phyloP scores from a whole-genome alignment of 2,888 invertebrate genomes.

The Cosmia pyralina region DNA sequence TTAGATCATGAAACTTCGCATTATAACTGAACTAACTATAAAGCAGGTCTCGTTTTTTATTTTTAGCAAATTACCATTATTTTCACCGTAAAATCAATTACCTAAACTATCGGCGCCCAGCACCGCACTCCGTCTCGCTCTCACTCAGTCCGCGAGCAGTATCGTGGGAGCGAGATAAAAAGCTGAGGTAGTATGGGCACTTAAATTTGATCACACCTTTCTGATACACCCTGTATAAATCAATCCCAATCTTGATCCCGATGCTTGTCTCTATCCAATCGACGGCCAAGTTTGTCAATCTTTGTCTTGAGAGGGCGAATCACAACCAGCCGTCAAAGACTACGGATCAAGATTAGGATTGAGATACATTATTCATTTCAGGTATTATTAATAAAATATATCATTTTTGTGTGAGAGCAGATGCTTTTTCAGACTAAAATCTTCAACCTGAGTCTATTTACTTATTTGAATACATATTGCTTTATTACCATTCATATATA shows the following conservation, averaged over 20 bases:
- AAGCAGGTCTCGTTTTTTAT: too few species aligned
- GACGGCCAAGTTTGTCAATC: neutral
- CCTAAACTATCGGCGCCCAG: too few species aligned
- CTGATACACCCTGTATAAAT: neutral
- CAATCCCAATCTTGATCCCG: neutral
- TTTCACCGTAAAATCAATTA: too few species aligned
- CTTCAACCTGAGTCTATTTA: constrained; percentile 1
- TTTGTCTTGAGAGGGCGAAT: neutral
- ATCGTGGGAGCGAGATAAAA: too few species aligned
- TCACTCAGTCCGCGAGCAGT: too few species aligned
- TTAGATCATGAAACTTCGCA: too few species aligned
- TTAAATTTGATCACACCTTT: too few species aligned
- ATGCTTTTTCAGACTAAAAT: too few species aligned
- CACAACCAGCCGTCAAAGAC: neutral
- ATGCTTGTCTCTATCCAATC: neutral
- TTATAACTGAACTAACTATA: too few species aligned
- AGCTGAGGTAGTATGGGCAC: too few species aligned
- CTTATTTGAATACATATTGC: constrained; percentile 11
- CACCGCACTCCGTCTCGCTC: too few species aligned
- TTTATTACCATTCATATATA: neutral
- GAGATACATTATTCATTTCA: neutral
- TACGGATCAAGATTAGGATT: neutral
- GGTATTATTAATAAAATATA: neutral
- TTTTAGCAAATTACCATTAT: too few species aligned
- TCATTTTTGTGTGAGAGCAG: constrained; percentile 3